Evolutionary conservation across 1,140 invertebrate species (phyloP), one percentile per base, ranked within the genome.

Genomic region (Halotydeus destructor): DNA sequence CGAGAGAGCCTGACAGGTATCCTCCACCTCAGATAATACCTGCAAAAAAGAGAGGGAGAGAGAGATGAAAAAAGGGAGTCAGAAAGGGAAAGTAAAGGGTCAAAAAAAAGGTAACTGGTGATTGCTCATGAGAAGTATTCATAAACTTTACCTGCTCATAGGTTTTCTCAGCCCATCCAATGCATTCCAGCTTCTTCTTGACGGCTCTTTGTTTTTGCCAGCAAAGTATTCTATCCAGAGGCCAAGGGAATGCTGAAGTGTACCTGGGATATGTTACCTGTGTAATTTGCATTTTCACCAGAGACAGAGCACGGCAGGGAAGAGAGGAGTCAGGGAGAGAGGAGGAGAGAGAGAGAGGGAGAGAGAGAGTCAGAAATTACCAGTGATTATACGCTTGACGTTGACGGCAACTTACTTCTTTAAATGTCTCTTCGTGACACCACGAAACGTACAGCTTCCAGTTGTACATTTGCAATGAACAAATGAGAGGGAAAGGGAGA

Each of bases 171-270:
- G 72, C 66, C 80, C 82, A 88, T 9, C 76, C 72, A 27, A 81
- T 66, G 1, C 76, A 71, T 44, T 69, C 72, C 0, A 93, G 61
- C 41, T 71, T 65, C 48, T 76, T 75, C 4, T 72, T 61, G 0
- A 85, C 69, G 44, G 72, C 68, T 23, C 65, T 63, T 45, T 75
- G 66, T 55, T 91, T 93, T 30, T 71, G 63, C 57, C 73, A 75
- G 3, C 80, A 84, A 52, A 93, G 64, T 33, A 86, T 60, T 49
- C 72, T 63, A 55, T 82, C 85, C 1, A 97, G 58, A 0, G 91
- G 89, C 76, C 84, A 96, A 0, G 86, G 82, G 64, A 85, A 85
- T 2, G 82, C 76, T 2, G 75, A 79, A 0, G 83, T 79, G 60
- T 88, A 80, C 16, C 89, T 67, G 0, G 69, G 67, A 43, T 74